These are phyloP conservation scores for Coturnix japonica DNA, from an alignment of 2,113 vertebrate genomes.

Conservation along the genomic window DNA sequence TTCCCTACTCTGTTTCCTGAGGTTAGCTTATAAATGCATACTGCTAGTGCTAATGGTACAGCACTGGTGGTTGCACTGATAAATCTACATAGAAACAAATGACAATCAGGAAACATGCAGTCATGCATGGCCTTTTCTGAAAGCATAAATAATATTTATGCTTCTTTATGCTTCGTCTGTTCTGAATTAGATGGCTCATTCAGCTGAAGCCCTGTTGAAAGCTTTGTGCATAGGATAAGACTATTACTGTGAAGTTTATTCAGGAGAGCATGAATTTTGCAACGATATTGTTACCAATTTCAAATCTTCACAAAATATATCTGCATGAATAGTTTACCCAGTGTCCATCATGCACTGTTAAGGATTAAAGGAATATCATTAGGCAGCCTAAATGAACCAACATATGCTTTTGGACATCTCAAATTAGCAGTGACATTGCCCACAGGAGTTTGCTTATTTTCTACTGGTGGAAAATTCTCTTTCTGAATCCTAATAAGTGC, in stretches of 20 bases:
- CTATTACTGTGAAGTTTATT: neutral
- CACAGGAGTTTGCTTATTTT: neutral
- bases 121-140: slow-evolving; percentile 3
- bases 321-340: neutral
- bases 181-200: neutral
- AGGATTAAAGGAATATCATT: slow-evolving; percentile 2
- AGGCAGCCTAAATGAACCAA: slow-evolving; percentile 29
- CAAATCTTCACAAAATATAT: neutral
- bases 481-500: neutral
- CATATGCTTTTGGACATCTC: slow-evolving; percentile 17
- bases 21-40: neutral
- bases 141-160: slow-evolving; percentile 46
- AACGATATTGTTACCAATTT: neutral
- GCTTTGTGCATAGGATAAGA: neutral
- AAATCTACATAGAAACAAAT: neutral
- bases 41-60: neutral
- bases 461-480: neutral
- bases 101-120: slow-evolving; percentile 18
- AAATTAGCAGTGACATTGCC: slow-evolving; percentile 9
- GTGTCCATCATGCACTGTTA: neutral
- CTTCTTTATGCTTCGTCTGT: slow-evolving; percentile 30
- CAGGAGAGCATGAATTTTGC: slow-evolving; percentile 8
- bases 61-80: neutral
- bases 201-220: slow-evolving; percentile 2
- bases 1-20: neutral